Conservation (phyloP, 2,888 invertebrate genomes). For the Ephialtes manifestator region DNA sequence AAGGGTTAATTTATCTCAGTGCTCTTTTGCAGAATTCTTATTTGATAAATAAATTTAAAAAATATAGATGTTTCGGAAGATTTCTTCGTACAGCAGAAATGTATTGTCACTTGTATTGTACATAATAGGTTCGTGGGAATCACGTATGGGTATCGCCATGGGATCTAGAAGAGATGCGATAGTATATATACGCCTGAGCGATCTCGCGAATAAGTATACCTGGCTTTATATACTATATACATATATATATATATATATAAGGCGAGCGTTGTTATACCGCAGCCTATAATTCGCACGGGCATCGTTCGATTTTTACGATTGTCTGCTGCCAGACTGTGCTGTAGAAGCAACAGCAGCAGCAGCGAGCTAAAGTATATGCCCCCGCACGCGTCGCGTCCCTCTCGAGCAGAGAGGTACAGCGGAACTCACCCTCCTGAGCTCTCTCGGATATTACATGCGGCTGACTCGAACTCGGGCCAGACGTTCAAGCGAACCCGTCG, state of each 20-base stretch:
- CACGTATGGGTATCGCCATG: neutral
- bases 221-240: conserved; percentile 4
- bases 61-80: no score
- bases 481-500: conserved; percentile 36
- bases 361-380: conserved; percentile 63
- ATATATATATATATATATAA: conserved; percentile 47
- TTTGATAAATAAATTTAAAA: no score
- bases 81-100: neutral
- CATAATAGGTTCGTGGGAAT: conserved; percentile 35
- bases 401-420: conserved; percentile 41
- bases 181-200: conserved; percentile 39
- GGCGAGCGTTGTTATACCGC: conserved; percentile 76
- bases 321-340: conserved; percentile 83
- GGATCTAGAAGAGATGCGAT: conserved; percentile 35
- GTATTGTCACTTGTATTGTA: conserved; percentile 6
- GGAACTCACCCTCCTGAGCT: conserved; percentile 39
- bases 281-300: conserved; percentile 84
- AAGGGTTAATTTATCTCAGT: no score
- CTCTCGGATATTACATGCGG: conserved; percentile 34
- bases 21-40: no score
- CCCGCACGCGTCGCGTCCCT: conserved; percentile 62
- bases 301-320: conserved; percentile 85
- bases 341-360: conserved; percentile 38
- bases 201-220: conserved; percentile 30
- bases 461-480: conserved; percentile 22